A percentile compares a stretch with the other conserved stretches of the same genome.
phyloP scores from a whole-genome alignment of 2,888 invertebrate species.

The Pecten maximus region DNA sequence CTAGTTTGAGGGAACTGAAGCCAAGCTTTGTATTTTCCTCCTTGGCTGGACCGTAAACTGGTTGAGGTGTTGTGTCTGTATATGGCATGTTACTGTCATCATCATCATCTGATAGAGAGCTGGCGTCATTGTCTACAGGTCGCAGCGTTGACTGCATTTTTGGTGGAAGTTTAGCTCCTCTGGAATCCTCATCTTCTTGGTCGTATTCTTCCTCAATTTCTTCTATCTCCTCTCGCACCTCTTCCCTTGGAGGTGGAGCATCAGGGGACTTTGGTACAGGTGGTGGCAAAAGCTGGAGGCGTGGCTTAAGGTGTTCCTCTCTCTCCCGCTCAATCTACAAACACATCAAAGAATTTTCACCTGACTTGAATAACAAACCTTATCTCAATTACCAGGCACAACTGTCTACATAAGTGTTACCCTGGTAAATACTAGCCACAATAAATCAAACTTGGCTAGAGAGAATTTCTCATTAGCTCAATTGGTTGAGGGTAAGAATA shows the following conservation, averaged over 20 bases:
- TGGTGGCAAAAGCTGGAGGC: conserved; percentile 86
- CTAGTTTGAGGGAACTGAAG: conserved; percentile 75
- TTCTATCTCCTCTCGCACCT: conserved; percentile 60
- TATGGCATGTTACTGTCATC: conserved; percentile 51
- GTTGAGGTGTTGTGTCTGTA: conserved; percentile 63
- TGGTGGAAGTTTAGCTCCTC: conserved; percentile 60
- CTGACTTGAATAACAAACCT: not conserved
- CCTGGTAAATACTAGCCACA: too few species aligned
- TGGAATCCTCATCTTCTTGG: conserved; percentile 58
- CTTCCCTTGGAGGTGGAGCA: conserved; percentile 46
- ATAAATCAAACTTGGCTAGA: too few species aligned
- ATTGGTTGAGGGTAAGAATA: too few species aligned
- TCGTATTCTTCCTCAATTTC: conserved; percentile 60
- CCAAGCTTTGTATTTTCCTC: conserved; percentile 72
- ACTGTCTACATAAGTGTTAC: too few species aligned
- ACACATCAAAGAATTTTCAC: not conserved
- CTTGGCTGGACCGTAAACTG: conserved; percentile 66
- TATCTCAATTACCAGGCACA: too few species aligned
- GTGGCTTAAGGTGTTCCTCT: conserved; percentile 92
- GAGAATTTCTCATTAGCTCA: too few species aligned
- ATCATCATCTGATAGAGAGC: conserved; percentile 54
- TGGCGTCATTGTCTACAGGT: conserved; percentile 56
- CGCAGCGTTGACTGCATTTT: conserved; percentile 71
- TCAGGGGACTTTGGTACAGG: conserved; percentile 54
- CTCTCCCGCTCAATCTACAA: conserved; percentile 87